These are phyloP conservation scores for Hyles vespertilio DNA, from an alignment of 1,140 invertebrate species.

Conservation along the genomic window DNA sequence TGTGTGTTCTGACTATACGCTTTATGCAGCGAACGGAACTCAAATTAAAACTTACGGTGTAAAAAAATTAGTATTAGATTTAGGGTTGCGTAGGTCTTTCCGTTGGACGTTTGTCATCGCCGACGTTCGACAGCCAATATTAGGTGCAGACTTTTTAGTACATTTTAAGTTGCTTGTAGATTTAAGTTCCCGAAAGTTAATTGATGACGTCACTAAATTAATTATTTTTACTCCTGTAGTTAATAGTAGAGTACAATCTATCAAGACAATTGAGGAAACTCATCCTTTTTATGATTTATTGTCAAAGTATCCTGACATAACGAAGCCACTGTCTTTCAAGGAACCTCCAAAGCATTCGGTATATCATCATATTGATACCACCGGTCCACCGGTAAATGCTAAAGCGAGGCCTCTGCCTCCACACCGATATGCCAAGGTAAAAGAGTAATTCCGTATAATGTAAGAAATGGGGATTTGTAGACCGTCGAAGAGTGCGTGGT, in stretches of 20 bases:
- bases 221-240: not conserved
- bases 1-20: too few relatives aligned
- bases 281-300: constrained; percentile 4
- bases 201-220: constrained; percentile 1
- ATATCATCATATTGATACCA: constrained; percentile 5
- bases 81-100: too few relatives aligned
- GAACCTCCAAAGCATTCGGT: constrained; percentile 1
- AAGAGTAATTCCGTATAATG: constrained; percentile 1
- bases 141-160: too few relatives aligned
- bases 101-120: too few relatives aligned
- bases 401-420: not conserved
- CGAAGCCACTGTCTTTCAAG: not conserved
- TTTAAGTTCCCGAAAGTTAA: too few relatives aligned
- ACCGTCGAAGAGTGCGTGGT: constrained; percentile 3
- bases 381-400: constrained; percentile 2
- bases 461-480: not conserved
- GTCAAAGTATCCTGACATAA: constrained; percentile 1
- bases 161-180: too few relatives aligned
- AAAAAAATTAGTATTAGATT: too few relatives aligned
- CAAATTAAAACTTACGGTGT: too few relatives aligned
- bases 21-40: too few relatives aligned
- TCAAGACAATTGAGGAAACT: constrained; percentile 2
- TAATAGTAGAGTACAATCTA: not conserved
- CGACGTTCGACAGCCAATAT: too few relatives aligned
- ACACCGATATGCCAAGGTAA: not conserved